Evolutionary conservation across 2,888 invertebrate genomes (phyloP), one percentile per base, ranked within the genome.

Genomic region (Hydrotaea diabolus): DNA sequence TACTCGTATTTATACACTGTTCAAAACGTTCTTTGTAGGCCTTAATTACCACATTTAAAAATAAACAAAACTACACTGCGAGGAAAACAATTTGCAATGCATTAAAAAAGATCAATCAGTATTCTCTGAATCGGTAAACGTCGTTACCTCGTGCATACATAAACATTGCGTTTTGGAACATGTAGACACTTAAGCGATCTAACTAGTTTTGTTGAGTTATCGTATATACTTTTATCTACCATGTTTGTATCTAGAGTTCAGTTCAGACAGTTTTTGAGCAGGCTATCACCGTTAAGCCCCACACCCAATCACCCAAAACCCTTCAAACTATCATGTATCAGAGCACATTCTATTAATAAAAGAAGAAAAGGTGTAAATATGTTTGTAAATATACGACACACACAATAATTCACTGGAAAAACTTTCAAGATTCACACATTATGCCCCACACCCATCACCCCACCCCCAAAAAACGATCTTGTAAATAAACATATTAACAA

Each of bases 401-500:
- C 43, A n/a, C 5, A 15, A 49, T 1, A 3, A n/a, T 13, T 49
- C 15, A 15, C n/a, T n/a, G 13, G 11, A 2, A 49, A 15, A 4
- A 15, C 49, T 2, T 49, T 49, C 49, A 13, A 49, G 19, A 55
- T 17, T 55, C n/a, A 55, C 55, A 55, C 21, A 19, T 17, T 4
- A 17, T 19, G 15, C 11, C 21, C 59, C 23, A 59, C 23, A 9
- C 5, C 15, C 23, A 23, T 13, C 59, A 59, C 26, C 15, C 23
- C 13, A 23, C 59, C 59, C 15, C n/a, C 1, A 59, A 11, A 23
- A 21, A 57, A 57, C 23, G 7, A 59, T 23, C 26, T 59, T 84
- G 84, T 84, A 84, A 71, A 84, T 84, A 81, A 72, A 64, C 75
- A 78, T 75, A 73, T 80, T 46, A 23, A 39, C 49, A 49, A 46